Evolutionary conservation across 2,797 vertebrate genomes (phyloP).

Genomic region (Chelon auratus): DNA sequence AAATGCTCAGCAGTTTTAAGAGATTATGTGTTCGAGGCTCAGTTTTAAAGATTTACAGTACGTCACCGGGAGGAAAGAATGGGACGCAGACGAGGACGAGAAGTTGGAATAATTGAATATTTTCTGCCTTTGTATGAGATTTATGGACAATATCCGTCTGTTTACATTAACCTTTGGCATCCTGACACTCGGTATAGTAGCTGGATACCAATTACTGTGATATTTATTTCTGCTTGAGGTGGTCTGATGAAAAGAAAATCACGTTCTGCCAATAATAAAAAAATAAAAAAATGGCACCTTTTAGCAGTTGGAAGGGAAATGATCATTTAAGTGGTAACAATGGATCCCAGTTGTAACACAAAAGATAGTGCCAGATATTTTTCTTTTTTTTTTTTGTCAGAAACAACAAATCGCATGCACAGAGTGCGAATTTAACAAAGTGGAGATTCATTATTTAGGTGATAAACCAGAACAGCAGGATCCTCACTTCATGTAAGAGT

Average conservation of each 20-base stretch:
- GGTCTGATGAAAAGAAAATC: slow-evolving; percentile 11
- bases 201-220: slow-evolving; percentile 27
- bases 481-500: slow-evolving; percentile 18
- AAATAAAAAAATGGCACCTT: slow-evolving; percentile 27
- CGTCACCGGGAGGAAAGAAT: not conserved
- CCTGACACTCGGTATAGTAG: not conserved
- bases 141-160: not conserved
- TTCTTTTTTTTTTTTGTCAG: slow-evolving; percentile 4
- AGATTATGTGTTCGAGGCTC: not conserved
- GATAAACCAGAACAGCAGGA: slow-evolving; percentile 19
- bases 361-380: slow-evolving; percentile 17
- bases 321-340: slow-evolving; percentile 12
- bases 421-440: slow-evolving; percentile 22
- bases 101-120: not conserved
- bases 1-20: not conserved
- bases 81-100: not conserved
- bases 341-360: slow-evolving; percentile 22
- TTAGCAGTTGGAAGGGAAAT: slow-evolving; percentile 29
- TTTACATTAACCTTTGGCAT: slow-evolving; percentile 20
- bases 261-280: slow-evolving; percentile 3
- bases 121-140: not conserved
- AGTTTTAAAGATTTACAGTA: slow-evolving; percentile 1
- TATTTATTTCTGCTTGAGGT: slow-evolving; percentile 18
- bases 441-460: slow-evolving; percentile 5
- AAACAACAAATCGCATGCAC: slow-evolving; percentile 27